Percentiles rank a stretch among this genome's conserved stretches.
These are phyloP conservation scores for Dichetophora obliterata DNA, from an alignment of 2,888 invertebrate species.

Conservation along the genomic window DNA sequence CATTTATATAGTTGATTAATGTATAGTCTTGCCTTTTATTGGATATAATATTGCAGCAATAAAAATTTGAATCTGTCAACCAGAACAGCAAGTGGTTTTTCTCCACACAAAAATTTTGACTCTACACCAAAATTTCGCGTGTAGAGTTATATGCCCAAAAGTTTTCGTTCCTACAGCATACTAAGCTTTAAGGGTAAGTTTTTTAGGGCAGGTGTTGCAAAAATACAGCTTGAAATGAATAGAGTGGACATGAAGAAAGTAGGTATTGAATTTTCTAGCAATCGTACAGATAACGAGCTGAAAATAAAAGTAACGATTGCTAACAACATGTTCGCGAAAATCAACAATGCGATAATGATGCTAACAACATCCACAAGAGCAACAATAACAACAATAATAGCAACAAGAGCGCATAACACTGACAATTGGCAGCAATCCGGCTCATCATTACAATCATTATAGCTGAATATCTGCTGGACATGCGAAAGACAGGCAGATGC, in stretches of 20 bases:
- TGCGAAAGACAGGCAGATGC: not conserved
- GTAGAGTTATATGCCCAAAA: no score
- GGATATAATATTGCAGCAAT: no score
- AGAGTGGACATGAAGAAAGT: conserved; percentile 14
- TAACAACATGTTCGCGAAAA: conserved; percentile 2
- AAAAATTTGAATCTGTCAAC: no score
- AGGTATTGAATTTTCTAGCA: conserved; percentile 11
- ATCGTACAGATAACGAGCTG: conserved; percentile 26
- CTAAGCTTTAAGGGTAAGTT: no score
- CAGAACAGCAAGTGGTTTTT: no score
- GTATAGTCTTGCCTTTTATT: no score
- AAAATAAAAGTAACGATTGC: conserved; percentile 28
- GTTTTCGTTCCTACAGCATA: no score
- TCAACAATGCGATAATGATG: conserved; percentile 23
- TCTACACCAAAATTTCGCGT: no score
- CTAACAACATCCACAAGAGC: conserved; percentile 11
- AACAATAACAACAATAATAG: not conserved
- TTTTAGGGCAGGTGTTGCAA: no score
- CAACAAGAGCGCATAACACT: not conserved
- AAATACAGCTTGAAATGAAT: no score
- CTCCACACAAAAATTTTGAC: no score
- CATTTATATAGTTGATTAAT: no score
- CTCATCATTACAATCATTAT: conserved; percentile 12
- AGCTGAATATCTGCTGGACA: conserved; percentile 19
- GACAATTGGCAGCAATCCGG: conserved; percentile 26